Percentiles rank a stretch among this genome's conserved stretches.
Evolutionary conservation across 30 jellyfish, hydroid and myxozoan species (phyloP).

Genomic region (Rhopilema esculentum): DNA sequence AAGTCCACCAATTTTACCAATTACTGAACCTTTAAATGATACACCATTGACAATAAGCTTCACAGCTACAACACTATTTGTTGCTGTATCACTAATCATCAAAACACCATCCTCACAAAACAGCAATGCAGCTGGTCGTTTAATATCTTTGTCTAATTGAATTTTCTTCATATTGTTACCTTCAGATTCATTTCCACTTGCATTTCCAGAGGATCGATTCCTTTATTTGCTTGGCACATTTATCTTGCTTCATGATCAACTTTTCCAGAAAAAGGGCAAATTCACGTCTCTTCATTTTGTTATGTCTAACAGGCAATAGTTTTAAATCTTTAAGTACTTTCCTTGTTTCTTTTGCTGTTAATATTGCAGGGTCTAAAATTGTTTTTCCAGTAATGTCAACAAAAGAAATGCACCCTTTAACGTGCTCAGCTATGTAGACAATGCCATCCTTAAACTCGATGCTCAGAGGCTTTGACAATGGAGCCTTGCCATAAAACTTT

Average conservation of each 20-base stretch:
- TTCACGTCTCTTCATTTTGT: too few species aligned
- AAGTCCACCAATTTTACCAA: conserved; percentile 1
- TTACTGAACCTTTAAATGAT: background rate
- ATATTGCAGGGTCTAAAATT: background rate
- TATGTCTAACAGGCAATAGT: too few species aligned
- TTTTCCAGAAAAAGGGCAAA: background rate
- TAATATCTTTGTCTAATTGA: background rate
- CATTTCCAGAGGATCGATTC: background rate
- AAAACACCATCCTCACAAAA: conserved; percentile 10
- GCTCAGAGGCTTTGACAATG: conserved; percentile 1
- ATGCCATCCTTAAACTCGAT: background rate
- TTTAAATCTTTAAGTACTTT: too few species aligned
- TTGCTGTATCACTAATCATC: background rate
- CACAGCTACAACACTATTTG: background rate
- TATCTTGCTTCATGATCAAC: background rate
- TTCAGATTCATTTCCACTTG: background rate
- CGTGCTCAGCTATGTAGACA: background rate
- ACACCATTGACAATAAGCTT: background rate
- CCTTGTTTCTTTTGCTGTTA: conserved; percentile 1
- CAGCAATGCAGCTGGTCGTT: background rate
- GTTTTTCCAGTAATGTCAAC: background rate
- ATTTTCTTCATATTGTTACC: background rate
- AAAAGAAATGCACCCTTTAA: background rate
- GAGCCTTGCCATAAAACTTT: conserved; percentile 2
- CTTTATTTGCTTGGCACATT: background rate